These are phyloP conservation scores for Hypena proboscidalis DNA, from an alignment of 2,888 invertebrate genomes.

Conservation along the genomic window DNA sequence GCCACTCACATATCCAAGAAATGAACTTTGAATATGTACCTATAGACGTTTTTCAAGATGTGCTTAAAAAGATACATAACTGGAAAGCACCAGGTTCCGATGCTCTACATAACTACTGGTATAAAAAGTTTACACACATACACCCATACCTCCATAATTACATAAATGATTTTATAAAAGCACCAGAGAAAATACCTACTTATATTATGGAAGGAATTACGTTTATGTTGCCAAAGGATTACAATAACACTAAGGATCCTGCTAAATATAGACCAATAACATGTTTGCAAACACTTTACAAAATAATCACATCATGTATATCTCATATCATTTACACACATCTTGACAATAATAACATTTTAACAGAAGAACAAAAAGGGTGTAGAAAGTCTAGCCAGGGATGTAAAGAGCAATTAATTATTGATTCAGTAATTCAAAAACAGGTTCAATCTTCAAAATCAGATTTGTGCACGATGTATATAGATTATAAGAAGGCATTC, in stretches of 20 bases:
- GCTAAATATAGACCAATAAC: constrained; percentile 42
- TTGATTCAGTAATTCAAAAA: constrained; percentile 17
- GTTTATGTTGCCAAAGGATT: constrained; percentile 37
- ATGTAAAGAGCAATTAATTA: constrained; percentile 32
- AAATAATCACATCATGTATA: constrained; percentile 34
- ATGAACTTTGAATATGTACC: too few species aligned
- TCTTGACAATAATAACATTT: constrained; percentile 19
- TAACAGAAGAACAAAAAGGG: too few species aligned
- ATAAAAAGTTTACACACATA: too few species aligned
- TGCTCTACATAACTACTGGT: too few species aligned
- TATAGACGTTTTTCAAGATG: too few species aligned
- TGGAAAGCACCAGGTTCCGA: too few species aligned
- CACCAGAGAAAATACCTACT: too few species aligned
- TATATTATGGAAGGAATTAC: too few species aligned
- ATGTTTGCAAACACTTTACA: constrained; percentile 41
- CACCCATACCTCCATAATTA: too few species aligned
- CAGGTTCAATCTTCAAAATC: not conserved
- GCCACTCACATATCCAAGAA: too few species aligned
- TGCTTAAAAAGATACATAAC: too few species aligned
- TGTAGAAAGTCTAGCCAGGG: constrained; percentile 26
- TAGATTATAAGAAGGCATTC: constrained; percentile 15
- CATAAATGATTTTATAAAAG: too few species aligned
- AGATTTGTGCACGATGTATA: constrained; percentile 12
- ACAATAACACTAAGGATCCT: constrained; percentile 17
- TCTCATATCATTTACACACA: constrained; percentile 28